phyloP scores from a whole-genome alignment of 1,140 invertebrate genomes.

The Heliconius himera region DNA sequence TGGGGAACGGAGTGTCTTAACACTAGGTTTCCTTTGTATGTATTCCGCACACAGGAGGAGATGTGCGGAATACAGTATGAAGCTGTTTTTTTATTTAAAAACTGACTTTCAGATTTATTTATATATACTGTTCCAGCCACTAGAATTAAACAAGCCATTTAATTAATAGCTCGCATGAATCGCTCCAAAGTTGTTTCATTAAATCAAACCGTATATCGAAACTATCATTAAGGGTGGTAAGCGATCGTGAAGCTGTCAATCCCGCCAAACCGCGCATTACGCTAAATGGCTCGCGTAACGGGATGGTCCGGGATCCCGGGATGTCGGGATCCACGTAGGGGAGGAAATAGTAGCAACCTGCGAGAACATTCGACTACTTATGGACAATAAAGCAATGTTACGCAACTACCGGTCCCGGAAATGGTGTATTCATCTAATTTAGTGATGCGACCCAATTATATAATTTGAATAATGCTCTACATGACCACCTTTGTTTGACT shows the following conservation, averaged over 20 bases:
- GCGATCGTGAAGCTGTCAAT: slow-evolving; percentile 61
- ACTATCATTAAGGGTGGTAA: slow-evolving; percentile 57
- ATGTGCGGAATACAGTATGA: too few relatives aligned
- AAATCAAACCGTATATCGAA: slow-evolving; percentile 45
- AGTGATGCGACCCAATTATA: slow-evolving; percentile 33
- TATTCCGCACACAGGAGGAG: too few relatives aligned
- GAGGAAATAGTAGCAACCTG: slow-evolving; percentile 69
- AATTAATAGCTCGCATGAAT: slow-evolving; percentile 39
- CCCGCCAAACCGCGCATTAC: slow-evolving; percentile 73
- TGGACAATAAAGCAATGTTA: slow-evolving; percentile 75
- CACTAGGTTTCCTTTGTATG: too few relatives aligned
- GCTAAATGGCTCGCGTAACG: slow-evolving; percentile 76
- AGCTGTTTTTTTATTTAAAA: neutral
- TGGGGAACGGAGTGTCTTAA: too few relatives aligned
- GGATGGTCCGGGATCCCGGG: slow-evolving; percentile 48
- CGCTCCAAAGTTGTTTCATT: slow-evolving; percentile 40
- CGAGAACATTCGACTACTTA: slow-evolving; percentile 62
- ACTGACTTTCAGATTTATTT: neutral
- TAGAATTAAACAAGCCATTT: slow-evolving; percentile 20
- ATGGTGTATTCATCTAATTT: slow-evolving; percentile 58
- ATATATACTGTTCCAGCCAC: neutral
- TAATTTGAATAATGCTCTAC: slow-evolving; percentile 25
- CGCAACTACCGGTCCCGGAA: slow-evolving; percentile 52
- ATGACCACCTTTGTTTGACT: slow-evolving; percentile 6
- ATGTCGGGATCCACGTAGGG: slow-evolving; percentile 54